A percentile compares a stretch with the other conserved stretches of the same genome.
phyloP scores from a whole-genome alignment of 2,888 invertebrate genomes.

The Amphipyra tragopoginis region DNA sequence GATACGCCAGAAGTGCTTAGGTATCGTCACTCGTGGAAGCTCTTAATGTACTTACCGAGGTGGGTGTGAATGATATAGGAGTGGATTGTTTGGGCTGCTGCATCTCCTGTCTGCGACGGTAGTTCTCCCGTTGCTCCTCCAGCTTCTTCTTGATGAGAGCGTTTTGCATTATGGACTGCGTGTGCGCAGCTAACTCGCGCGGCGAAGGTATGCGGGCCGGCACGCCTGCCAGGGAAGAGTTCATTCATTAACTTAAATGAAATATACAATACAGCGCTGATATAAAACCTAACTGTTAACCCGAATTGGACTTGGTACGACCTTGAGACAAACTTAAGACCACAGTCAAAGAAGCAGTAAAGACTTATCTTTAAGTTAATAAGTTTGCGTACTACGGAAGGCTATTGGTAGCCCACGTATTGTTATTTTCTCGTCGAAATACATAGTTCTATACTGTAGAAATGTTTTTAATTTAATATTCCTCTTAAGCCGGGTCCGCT shows the following conservation, averaged over 20 bases:
- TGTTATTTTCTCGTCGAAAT: no score
- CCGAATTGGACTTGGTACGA: no score
- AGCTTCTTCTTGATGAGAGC: conserved; percentile 96
- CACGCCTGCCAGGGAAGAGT: conserved; percentile 83
- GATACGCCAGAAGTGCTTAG: neutral
- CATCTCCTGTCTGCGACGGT: conserved; percentile 93
- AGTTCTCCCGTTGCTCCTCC: conserved; percentile 96
- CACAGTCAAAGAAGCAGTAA: no score
- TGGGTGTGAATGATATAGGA: conserved; percentile 97
- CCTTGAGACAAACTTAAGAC: no score
- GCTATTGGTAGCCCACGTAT: no score
- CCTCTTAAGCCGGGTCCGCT: no score
- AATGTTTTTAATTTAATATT: no score
- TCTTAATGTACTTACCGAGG: conserved; percentile 90
- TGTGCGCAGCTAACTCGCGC: conserved; percentile 95
- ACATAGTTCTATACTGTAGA: no score
- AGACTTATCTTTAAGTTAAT: no score
- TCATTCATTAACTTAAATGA: conserved; percentile 54
- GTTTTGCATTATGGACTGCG: conserved; percentile 96
- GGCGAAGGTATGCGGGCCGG: conserved; percentile 95
- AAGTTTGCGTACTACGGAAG: no score
- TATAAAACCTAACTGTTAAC: no score
- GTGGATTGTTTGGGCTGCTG: conserved; percentile 80
- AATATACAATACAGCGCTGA: no score
- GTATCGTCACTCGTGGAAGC: neutral